Evolutionary conservation across 1,140 invertebrate genomes (phyloP).

Genomic region (Orius laevigatus): DNA sequence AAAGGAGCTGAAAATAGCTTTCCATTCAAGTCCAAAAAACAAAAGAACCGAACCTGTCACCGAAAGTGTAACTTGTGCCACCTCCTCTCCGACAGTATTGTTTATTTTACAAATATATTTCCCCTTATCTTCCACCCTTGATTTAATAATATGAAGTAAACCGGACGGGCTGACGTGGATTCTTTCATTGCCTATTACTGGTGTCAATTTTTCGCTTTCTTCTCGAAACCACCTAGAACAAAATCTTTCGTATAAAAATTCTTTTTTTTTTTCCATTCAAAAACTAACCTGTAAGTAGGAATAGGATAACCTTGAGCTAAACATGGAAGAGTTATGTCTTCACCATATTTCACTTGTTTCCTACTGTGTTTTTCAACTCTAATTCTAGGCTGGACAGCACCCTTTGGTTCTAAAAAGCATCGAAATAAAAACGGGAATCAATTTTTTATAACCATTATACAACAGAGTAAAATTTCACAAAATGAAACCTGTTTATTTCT

Average conservation of each 20-base stretch:
- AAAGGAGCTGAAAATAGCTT: constrained; percentile 46
- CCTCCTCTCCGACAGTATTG: constrained; percentile 71
- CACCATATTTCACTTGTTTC: constrained; percentile 43
- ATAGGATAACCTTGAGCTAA: constrained; percentile 60
- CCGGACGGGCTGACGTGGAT: constrained; percentile 39
- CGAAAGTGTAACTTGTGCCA: constrained; percentile 58
- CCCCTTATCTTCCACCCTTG: constrained; percentile 57
- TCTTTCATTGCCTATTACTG: constrained; percentile 40
- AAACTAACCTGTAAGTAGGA: constrained; percentile 48
- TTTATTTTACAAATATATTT: constrained; percentile 75
- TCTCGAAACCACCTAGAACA: constrained; percentile 47
- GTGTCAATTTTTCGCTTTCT: constrained; percentile 39
- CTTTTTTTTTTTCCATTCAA: too few relatives aligned
- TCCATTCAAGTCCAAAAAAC: background rate
- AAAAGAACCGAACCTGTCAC: constrained; percentile 36
- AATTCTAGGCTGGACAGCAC: constrained; percentile 46
- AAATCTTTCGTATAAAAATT: too few relatives aligned
- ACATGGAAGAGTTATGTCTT: constrained; percentile 53
- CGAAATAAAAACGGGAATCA: constrained; percentile 3
- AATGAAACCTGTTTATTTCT: too few relatives aligned
- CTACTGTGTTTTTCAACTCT: constrained; percentile 48
- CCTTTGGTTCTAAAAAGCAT: constrained; percentile 46
- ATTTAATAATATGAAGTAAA: constrained; percentile 42
- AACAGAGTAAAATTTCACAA: too few relatives aligned
- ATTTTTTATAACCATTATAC: background rate